A percentile compares a stretch with the other conserved stretches of the same genome.
phyloP scores from a whole-genome alignment of 2,888 invertebrate species.

The Diplolepis rosae region DNA sequence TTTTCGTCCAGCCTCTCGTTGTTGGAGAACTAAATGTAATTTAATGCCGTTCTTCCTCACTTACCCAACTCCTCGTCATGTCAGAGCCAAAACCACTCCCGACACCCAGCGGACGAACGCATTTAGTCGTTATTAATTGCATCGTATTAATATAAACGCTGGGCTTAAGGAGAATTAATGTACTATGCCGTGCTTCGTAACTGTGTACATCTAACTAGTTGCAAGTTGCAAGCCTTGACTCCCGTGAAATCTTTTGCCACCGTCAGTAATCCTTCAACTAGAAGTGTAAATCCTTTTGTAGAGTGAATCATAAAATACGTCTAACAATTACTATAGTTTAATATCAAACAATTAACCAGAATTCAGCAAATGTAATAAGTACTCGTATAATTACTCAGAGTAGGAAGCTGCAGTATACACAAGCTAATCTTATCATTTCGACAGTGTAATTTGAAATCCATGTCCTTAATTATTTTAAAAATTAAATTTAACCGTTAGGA shows the following conservation, averaged over 20 bases:
- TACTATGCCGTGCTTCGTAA: conserved; percentile 46
- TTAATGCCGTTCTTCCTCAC: conserved; percentile 52
- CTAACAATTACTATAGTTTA: too few species aligned
- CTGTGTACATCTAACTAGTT: background rate
- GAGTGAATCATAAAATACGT: background rate
- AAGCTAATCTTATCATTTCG: too few species aligned
- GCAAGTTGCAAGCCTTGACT: background rate
- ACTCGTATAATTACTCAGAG: too few species aligned
- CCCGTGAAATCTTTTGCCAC: background rate
- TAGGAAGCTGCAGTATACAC: too few species aligned
- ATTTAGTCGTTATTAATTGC: conserved; percentile 67
- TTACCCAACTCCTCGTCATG: conserved; percentile 36
- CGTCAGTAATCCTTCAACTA: background rate
- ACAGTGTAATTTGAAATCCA: too few species aligned
- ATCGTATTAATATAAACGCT: conserved; percentile 64
- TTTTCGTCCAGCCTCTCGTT: conserved; percentile 35
- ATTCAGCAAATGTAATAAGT: too few species aligned
- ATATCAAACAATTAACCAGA: too few species aligned
- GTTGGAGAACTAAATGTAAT: conserved; percentile 57
- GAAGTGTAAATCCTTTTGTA: background rate
- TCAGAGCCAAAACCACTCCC: conserved; percentile 46
- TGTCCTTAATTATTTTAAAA: too few species aligned
- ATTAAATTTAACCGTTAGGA: background rate
- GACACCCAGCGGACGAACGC: conserved; percentile 54
- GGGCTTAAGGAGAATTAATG: conserved; percentile 64